phyloP scores from a whole-genome alignment of 2,113 vertebrate genomes.

The Sturnira hondurensis region DNA sequence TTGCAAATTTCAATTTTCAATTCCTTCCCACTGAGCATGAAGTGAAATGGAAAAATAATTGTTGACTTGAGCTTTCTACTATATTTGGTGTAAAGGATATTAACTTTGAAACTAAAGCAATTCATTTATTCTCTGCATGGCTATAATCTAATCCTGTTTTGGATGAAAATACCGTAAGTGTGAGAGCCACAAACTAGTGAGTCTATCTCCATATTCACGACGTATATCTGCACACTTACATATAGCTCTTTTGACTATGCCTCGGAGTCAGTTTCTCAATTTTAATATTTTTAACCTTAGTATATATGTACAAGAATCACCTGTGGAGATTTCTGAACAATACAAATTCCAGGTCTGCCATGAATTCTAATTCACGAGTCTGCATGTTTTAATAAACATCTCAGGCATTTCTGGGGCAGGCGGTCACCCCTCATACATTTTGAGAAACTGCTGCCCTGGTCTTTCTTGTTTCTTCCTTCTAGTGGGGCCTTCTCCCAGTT shows the following conservation, averaged over 20 bases:
- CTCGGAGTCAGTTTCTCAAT: background rate
- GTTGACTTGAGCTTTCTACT: constrained; percentile 7
- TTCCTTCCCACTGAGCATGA: background rate
- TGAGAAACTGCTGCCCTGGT: background rate
- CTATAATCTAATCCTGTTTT: background rate
- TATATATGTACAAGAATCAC: background rate
- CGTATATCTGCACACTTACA: background rate
- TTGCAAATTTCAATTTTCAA: constrained; percentile 30
- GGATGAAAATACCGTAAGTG: background rate
- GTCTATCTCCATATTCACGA: background rate
- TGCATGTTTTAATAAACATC: background rate
- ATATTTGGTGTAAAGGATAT: background rate
- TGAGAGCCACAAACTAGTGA: background rate
- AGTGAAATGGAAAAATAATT: constrained; percentile 54
- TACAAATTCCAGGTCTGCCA: background rate
- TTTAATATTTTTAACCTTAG: background rate
- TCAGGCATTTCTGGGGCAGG: background rate
- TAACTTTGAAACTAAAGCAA: constrained; percentile 33
- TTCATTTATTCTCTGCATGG: background rate
- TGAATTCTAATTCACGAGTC: background rate
- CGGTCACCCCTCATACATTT: background rate
- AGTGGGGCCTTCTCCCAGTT: background rate
- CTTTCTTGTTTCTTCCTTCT: background rate
- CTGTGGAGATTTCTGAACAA: background rate
- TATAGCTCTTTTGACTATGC: background rate